phyloP scores from a whole-genome alignment of 2,113 vertebrate species.

The Lipotes vexillifer region DNA sequence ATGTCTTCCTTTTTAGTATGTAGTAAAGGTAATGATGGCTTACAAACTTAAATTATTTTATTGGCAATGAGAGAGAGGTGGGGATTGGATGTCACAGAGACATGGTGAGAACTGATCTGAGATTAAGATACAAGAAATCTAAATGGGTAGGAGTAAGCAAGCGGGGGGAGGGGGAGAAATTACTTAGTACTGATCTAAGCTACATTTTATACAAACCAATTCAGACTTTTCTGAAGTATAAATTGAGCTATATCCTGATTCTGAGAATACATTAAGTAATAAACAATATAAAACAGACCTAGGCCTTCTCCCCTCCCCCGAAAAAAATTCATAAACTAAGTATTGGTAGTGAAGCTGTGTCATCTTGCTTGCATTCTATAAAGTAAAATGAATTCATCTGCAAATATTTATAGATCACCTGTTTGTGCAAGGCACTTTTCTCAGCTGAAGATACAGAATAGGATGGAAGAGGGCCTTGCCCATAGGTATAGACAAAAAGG shows the following conservation, averaged over 20 bases:
- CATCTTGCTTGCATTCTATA: background rate
- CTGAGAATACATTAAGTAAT: background rate
- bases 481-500: background rate
- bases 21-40: background rate
- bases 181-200: background rate
- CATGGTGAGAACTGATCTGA: background rate
- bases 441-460: background rate
- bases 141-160: background rate
- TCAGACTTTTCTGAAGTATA: background rate
- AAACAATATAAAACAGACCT: background rate
- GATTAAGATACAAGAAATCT: background rate
- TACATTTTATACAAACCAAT: background rate
- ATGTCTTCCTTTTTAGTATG: background rate
- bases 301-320: no score
- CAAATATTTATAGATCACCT: background rate
- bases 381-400: background rate
- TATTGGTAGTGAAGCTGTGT: background rate
- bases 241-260: background rate
- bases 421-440: background rate
- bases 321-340: background rate
- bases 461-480: background rate
- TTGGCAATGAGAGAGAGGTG: background rate
- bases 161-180: background rate
- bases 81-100: background rate
- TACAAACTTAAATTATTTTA: background rate